Conservation (phyloP, 2,797 vertebrate species). For the Chromobotia macracanthus region DNA sequence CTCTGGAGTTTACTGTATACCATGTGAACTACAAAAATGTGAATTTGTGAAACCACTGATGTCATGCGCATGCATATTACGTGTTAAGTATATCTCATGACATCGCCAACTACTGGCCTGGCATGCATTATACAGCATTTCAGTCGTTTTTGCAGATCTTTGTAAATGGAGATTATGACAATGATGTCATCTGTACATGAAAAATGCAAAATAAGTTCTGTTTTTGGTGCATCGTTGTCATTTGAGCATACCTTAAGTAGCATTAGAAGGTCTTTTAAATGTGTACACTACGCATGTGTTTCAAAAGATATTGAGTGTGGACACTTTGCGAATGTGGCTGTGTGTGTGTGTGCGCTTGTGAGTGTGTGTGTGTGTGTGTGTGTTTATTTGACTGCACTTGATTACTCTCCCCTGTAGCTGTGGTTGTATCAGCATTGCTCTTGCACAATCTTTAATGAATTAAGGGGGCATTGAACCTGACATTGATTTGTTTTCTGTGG, state of each 20-base stretch:
- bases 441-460: conserved; percentile 34
- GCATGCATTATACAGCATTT: no score
- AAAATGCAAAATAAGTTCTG: no score
- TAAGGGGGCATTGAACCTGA: conserved; percentile 31
- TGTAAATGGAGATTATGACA: no score
- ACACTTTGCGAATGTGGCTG: not conserved
- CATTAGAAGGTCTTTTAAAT: not conserved
- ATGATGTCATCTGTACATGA: no score
- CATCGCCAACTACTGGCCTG: no score
- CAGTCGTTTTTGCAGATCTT: no score
- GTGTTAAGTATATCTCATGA: no score
- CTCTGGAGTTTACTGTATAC: no score
- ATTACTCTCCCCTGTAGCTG: conserved; percentile 15
- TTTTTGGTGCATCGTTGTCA: no score
- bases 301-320: not conserved
- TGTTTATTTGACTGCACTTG: conserved; percentile 13
- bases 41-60: no score
- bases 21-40: no score
- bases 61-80: no score
- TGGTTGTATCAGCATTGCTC: conserved; percentile 15
- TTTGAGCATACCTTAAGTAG: not conserved
- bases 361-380: not conserved
- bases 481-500: conserved; percentile 39
- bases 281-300: not conserved
- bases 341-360: not conserved